Base-by-base conservation (phyloP, 2,113 vertebrate species). In the Xyrauchen texanus region DNA sequence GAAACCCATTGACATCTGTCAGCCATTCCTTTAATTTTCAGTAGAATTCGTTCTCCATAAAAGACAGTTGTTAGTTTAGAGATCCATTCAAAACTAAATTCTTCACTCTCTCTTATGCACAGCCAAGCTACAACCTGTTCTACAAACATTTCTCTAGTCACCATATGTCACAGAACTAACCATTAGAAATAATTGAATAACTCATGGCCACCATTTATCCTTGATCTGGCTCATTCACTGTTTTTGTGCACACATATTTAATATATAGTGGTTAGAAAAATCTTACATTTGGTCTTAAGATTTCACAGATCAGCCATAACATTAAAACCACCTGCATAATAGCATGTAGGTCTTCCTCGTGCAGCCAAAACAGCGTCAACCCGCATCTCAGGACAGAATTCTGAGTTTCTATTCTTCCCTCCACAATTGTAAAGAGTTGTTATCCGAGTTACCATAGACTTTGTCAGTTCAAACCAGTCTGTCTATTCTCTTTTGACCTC, bases 121-220 rank as follows among this genome's bases (percentile, higher is more conserved):
- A 58, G 53, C 52, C 79, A 83, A 86, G 49, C 60, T 78, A 83
- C 92, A 95, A 94, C 92, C 92, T 96, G 92, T 91, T 94, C 87
- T 61, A 77, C 84, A 90, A 89, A 92, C 90, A 92, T 93, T 86
- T 89, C 93, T 91, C 87, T 89, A 91, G 94, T 87, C 90, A 88
- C 91, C 93, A 91, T 95, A 95, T 95, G 94, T 78, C 91, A 72
- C 69, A 90, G 88, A 88, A 85, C 89, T 86, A 91, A 89, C 87
- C 16, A 16, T 78, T 86, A 66, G 75, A 90, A 86, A 86, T 76
- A 60, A 87, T 85, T 92, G 88, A 93, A 94, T 93, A 90, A 91
- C 91, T 88, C 85, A 88, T 88, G 77, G 82, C 73, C 67, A 77
- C 82, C 74, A 82, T 80, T 65, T 69, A 46, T 51, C n/a, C 58